These are phyloP conservation scores for Coenonympha glycerion DNA, from an alignment of 2,888 invertebrate species.

Conservation along the genomic window DNA sequence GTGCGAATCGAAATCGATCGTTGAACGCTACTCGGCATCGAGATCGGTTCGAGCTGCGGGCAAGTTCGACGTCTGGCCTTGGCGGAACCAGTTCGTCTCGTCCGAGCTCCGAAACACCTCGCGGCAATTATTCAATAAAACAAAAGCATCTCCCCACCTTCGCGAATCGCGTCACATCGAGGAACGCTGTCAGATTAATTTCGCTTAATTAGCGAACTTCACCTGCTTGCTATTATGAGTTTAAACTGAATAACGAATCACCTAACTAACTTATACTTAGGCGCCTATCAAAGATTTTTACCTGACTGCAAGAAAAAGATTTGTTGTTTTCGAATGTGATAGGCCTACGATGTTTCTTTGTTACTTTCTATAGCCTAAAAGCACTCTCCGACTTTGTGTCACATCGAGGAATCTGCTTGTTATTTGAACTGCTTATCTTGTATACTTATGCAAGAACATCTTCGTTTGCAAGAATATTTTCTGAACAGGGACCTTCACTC, in stretches of 20 bases:
- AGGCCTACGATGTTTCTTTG: too few species aligned
- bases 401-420: too few species aligned
- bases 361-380: too few species aligned
- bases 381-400: too few species aligned
- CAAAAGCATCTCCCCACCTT: conserved; percentile 65
- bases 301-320: too few species aligned
- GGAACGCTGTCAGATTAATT: conserved; percentile 58
- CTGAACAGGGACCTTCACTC: too few species aligned
- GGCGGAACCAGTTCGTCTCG: conserved; percentile 70
- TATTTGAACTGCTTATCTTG: too few species aligned
- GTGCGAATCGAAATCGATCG: conserved; percentile 41
- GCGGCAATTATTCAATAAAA: conserved; percentile 75
- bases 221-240: conserved; percentile 23
- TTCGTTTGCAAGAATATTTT: too few species aligned
- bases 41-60: conserved; percentile 48
- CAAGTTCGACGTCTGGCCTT: conserved; percentile 75
- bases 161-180: conserved; percentile 64
- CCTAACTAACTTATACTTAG: too few species aligned
- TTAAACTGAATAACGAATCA: neutral
- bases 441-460: too few species aligned
- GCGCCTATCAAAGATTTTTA: too few species aligned
- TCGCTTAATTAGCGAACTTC: conserved; percentile 46
- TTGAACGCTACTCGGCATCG: conserved; percentile 47
- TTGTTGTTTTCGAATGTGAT: too few species aligned
- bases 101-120: conserved; percentile 74